Evolutionary conservation across 2,888 invertebrate species (phyloP), one percentile per base, ranked within the genome.

Genomic region (Dryobota labecula): DNA sequence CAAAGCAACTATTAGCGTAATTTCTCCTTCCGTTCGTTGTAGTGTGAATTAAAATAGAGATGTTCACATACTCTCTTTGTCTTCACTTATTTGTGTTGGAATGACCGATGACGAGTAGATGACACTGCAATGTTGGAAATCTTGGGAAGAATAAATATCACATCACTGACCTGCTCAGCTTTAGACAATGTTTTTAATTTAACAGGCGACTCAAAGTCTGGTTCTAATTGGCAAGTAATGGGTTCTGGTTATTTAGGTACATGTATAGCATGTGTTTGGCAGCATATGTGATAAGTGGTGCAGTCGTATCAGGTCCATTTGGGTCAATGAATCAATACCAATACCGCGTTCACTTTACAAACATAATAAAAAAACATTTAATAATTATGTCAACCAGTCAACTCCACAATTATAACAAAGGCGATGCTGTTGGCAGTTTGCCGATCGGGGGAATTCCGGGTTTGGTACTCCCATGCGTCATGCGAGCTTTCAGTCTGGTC

Each of bases 261-360:
- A 68, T 27, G 8, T 24, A 6, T 47, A 38, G 65, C 38, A 33
- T 64, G 11, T 63, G 41, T 70, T 62, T 51, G 9, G n/a, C n/a
- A n/a, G n/a, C 36, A 68, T 57, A 36, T 36, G 0, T 76, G 67
- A 72, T 73, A 73, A 73, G 65, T 70, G 38, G 51, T 38, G 56
- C 61, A 64, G 47, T 45, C 58, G 68, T 71, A 58, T 67, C 76
- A 69, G 41, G 54, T 68, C 51, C 62, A 83, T 78, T 76, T 82
- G 72, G 87, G 86, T 86, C 88, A 86, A 78, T 70, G 62, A 83
- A 88, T 86, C 84, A 75, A 85, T 86, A 85, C 33, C 41, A 68
- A 51, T 61, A 51, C 49, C n/a, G 24, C 36, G 8, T 67, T 49
- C 54, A 49, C 43, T 45, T 30, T 56, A 62, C 49, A 61, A 66